Evolutionary conservation across 1,140 invertebrate species (phyloP), one percentile per base, ranked within the genome.

Genomic region (Saccostrea echinata): DNA sequence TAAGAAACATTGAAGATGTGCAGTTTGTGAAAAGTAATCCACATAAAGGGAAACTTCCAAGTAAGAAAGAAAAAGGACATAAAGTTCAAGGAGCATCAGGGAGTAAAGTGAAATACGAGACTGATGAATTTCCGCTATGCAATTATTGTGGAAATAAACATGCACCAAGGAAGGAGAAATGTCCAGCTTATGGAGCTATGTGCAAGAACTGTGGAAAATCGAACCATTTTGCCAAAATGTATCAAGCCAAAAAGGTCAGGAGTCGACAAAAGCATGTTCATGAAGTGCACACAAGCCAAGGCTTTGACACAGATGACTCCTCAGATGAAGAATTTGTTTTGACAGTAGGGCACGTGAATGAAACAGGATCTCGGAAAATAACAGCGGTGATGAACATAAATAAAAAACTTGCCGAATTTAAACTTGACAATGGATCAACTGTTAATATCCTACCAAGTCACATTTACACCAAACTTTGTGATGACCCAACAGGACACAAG

Each of bases 151-250:
- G n/a, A n/a, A 64, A 84, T 12, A 33, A 80, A n/a, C 87, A 88
- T 86, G 76, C 18, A 30, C 61, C 21, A 12, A 83, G 61, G 3
- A 83, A 87, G 71, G 90, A 87, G 68, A 76, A 33, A 64, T 90
- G 89, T 85, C 89, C 90, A 8, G 90, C 90, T 43, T 90, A 80
- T 68, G 88, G 84, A 43, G 86, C 88, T 85, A 84, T 88, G 68
- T 85, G 21, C 21, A 2, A 84, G n/a, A 64, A 30, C 4, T 89
- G 89, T 87, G 27, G 81, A 8, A 84, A 57, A 24, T 11, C 9
- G 18, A 91, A 89, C 43, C 88, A 90, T 51, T 90, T 90, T 55
- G 81, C 55, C 9, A 27, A 27, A 24, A 81, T 68, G 55, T 88
- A 64, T 33, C 13, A 35, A n/a, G 3, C 43, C 13, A 12, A 11